These are phyloP conservation scores for Seriola rivoliana DNA, from an alignment of 2,113 vertebrate species.

Conservation along the genomic window DNA sequence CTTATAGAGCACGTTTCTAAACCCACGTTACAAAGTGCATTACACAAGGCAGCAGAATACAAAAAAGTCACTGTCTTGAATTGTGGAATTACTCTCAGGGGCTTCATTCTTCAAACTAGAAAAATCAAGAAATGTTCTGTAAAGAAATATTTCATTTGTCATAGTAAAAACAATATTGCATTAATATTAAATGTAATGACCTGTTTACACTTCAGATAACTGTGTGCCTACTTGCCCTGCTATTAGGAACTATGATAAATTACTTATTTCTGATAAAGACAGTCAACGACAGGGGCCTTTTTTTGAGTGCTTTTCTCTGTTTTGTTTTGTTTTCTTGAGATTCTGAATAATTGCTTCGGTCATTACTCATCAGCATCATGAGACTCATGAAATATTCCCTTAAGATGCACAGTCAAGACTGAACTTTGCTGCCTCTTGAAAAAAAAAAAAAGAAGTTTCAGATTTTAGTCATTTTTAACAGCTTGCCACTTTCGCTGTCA, in stretches of 20 bases:
- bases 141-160: neutral
- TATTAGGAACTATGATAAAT: neutral
- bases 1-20: too few species aligned
- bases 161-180: neutral
- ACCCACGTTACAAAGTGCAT: too few species aligned
- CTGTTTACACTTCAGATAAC: neutral
- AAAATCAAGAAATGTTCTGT: neutral
- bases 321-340: neutral
- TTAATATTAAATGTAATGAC: neutral
- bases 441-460: constrained; percentile 15
- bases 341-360: constrained; percentile 29
- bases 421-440: neutral
- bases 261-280: neutral
- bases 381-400: constrained; percentile 55
- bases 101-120: neutral
- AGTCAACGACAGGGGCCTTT: neutral
- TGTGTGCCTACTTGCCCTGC: neutral
- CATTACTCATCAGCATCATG: constrained; percentile 46
- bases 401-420: constrained; percentile 22
- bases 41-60: too few species aligned
- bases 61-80: neutral
- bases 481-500: neutral
- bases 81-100: neutral
- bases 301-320: rapidly evolving
- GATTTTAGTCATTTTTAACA: neutral